Conservation (phyloP, 2,797 vertebrate genomes). For the Poecilia wingei region DNA sequence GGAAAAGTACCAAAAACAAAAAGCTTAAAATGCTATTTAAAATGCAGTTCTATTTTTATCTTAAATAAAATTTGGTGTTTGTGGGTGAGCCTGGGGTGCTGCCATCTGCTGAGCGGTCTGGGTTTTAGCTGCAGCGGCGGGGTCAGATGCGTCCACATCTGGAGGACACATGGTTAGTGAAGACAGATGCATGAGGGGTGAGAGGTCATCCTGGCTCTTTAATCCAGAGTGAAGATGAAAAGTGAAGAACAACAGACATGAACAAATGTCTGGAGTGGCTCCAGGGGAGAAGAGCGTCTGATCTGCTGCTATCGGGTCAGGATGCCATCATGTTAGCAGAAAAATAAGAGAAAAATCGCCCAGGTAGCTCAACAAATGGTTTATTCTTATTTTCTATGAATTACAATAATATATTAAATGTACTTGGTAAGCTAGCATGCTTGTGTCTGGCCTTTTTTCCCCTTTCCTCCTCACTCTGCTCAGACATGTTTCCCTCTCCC, state of each 20-base stretch:
- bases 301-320: slow-evolving; percentile 39
- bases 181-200: slow-evolving; percentile 72
- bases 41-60: too few species aligned
- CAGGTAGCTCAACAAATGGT: not conserved
- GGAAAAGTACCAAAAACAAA: not conserved
- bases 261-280: slow-evolving; percentile 69
- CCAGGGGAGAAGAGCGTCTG: slow-evolving; percentile 46
- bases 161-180: slow-evolving; percentile 75
- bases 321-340: slow-evolving; percentile 10
- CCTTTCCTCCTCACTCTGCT: slow-evolving; percentile 59
- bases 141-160: slow-evolving; percentile 74
- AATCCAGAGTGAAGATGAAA: slow-evolving; percentile 75
- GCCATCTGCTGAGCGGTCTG: slow-evolving; percentile 65
- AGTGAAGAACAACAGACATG: slow-evolving; percentile 69
- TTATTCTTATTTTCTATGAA: not conserved
- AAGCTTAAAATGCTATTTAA: not conserved
- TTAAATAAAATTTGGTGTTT: not conserved
- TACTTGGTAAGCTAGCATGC: slow-evolving; percentile 7
- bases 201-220: slow-evolving; percentile 66
- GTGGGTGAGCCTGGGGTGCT: slow-evolving; percentile 38
- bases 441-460: slow-evolving; percentile 43
- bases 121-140: not conserved
- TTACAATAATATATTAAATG: slow-evolving; percentile 19
- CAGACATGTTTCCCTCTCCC: slow-evolving; percentile 72
- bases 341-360: not conserved